Percentiles rank a stretch among this genome's conserved stretches.
phyloP scores from a whole-genome alignment of 2,113 vertebrate species.

The Martes martes region DNA sequence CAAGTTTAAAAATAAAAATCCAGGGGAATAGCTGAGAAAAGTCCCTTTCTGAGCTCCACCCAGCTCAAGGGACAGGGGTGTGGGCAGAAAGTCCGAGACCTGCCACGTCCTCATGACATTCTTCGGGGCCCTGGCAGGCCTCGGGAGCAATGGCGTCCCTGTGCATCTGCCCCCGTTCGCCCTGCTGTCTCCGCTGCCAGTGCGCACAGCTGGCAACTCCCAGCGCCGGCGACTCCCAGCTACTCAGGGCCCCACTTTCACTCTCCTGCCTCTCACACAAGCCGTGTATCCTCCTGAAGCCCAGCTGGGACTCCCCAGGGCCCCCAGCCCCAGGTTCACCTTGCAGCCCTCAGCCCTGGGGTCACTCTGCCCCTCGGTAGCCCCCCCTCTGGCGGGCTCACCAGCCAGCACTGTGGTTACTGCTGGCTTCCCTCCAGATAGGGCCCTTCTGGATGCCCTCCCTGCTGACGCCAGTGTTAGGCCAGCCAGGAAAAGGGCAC shows the following conservation, averaged over 20 bases:
- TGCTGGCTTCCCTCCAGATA: neutral
- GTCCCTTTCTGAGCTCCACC: neutral
- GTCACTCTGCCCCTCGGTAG: neutral
- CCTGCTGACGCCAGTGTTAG: neutral
- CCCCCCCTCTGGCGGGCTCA: neutral
- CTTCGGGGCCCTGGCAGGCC: neutral
- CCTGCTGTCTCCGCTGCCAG: neutral
- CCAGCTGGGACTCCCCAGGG: neutral
- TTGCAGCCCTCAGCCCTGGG: neutral
- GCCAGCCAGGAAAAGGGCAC: neutral
- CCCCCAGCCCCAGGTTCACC: neutral
- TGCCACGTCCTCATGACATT: neutral
- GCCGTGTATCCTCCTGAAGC: neutral
- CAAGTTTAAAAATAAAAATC: neutral
- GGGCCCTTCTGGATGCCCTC: neutral
- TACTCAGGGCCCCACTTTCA: neutral
- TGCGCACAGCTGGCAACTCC: neutral
- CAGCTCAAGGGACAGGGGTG: neutral
- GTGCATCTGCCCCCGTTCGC: neutral
- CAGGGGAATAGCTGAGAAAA: neutral
- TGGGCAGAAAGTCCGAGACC: neutral
- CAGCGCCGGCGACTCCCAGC: too few relatives aligned
- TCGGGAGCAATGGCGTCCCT: neutral
- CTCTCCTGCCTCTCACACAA: neutral
- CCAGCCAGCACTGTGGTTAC: neutral